These are phyloP conservation scores for Acanthacorydalis orientalis DNA, from an alignment of 2,888 invertebrate species.

Conservation along the genomic window DNA sequence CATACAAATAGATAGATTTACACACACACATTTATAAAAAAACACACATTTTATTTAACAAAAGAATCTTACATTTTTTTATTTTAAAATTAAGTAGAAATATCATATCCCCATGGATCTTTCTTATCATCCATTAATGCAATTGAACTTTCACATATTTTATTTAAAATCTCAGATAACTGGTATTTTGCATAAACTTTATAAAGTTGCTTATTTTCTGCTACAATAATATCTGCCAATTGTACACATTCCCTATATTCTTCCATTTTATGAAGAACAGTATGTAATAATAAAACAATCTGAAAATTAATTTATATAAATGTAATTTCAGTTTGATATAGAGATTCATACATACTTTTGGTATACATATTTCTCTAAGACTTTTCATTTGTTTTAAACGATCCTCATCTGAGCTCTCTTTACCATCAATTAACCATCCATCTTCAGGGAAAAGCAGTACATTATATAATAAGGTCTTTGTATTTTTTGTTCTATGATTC, in stretches of 20 bases:
- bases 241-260: constrained; percentile 63
- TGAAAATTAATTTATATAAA: constrained; percentile 7
- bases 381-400: constrained; percentile 43
- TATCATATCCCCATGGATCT: constrained; percentile 68
- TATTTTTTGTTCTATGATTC: constrained; percentile 53
- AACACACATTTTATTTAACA: neutral
- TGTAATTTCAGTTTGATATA: constrained; percentile 1
- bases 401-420: constrained; percentile 30
- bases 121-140: constrained; percentile 54
- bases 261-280: constrained; percentile 58
- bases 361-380: constrained; percentile 66
- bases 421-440: constrained; percentile 71
- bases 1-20: neutral
- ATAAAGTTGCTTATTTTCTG: constrained; percentile 63
- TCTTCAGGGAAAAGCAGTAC: constrained; percentile 76
- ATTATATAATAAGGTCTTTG: constrained; percentile 67
- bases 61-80: neutral
- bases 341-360: constrained; percentile 32
- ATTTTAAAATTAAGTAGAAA: constrained; percentile 5
- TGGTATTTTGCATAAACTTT: constrained; percentile 66
- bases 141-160: constrained; percentile 64
- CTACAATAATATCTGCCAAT: constrained; percentile 62
- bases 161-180: constrained; percentile 55
- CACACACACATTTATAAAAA: neutral
- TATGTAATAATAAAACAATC: constrained; percentile 56